Evolutionary conservation across 1,140 invertebrate genomes (phyloP).

Genomic region (Zaprionus gabonicus): DNA sequence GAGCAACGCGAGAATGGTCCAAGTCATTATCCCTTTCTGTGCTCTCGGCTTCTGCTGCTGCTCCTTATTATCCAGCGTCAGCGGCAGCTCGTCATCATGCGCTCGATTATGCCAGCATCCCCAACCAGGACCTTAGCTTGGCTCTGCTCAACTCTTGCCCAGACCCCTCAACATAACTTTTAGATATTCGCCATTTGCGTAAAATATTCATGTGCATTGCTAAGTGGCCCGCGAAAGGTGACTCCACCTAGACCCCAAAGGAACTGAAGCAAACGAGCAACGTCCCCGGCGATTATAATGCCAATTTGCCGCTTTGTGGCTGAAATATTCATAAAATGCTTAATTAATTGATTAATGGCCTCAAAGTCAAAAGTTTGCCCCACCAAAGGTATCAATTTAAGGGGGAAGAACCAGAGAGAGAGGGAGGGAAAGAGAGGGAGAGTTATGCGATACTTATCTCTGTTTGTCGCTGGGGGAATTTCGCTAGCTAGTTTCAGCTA

Average conservation of each 20-base stretch:
- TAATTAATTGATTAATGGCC: conserved; percentile 82
- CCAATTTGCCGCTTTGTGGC: conserved; percentile 45
- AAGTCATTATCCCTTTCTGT: conserved; percentile 75
- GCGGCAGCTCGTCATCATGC: conserved; percentile 57
- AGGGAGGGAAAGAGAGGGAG: conserved; percentile 5
- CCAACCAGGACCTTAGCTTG: conserved; percentile 17
- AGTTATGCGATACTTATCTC: conserved; percentile 25
- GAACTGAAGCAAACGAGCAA: neutral
- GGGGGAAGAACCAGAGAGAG: neutral
- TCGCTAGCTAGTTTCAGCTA: conserved; percentile 37
- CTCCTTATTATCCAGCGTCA: conserved; percentile 69
- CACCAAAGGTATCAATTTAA: conserved; percentile 67
- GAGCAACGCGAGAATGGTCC: neutral
- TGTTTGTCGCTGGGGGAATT: neutral
- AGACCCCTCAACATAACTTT: conserved; percentile 48
- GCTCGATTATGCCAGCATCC: conserved; percentile 64
- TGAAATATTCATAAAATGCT: conserved; percentile 81
- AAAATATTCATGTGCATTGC: conserved; percentile 75
- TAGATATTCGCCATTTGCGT: conserved; percentile 50
- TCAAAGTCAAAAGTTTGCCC: conserved; percentile 70
- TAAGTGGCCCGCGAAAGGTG: conserved; percentile 60
- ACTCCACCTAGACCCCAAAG: conserved; percentile 25
- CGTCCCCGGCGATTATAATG: conserved; percentile 55
- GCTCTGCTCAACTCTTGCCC: neutral
- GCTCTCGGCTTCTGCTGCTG: conserved; percentile 32